phyloP scores from a whole-genome alignment of 2,888 invertebrate genomes.

The Ophraella communa region DNA sequence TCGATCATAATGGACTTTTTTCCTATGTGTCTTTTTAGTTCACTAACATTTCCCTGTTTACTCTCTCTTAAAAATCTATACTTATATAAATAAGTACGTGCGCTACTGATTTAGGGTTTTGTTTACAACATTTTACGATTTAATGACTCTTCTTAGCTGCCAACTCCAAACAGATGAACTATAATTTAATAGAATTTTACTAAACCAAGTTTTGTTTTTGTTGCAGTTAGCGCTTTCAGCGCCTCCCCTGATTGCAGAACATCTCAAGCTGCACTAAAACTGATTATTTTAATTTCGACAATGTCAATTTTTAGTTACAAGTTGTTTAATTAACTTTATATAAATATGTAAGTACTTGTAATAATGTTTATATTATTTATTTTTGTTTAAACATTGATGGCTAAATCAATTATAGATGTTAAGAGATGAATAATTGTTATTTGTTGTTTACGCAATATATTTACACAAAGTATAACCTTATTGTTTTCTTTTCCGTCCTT shows the following conservation, averaged over 20 bases:
- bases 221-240: conserved; percentile 29
- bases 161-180: no score
- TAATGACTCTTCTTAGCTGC: no score
- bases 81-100: no score
- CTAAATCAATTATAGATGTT: conserved; percentile 22
- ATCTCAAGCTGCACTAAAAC: conserved; percentile 18
- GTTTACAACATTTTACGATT: no score
- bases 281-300: conserved; percentile 16
- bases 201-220: background rate
- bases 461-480: conserved; percentile 18
- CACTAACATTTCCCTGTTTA: no score
- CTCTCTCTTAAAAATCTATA: no score
- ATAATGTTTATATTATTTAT: background rate
- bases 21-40: no score
- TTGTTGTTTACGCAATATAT: conserved; percentile 32
- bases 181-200: no score
- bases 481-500: background rate
- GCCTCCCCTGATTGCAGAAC: conserved; percentile 5
- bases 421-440: conserved; percentile 28
- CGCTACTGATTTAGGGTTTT: no score
- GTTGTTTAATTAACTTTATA: conserved; percentile 6
- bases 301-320: conserved; percentile 27
- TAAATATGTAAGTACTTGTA: conserved; percentile 15
- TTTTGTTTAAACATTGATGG: conserved; percentile 14
- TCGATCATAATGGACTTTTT: no score